A percentile compares a stretch with the other conserved stretches of the same genome.
Evolutionary conservation across 2,888 invertebrate species (phyloP).

Genomic region (Xanthia icteritia): DNA sequence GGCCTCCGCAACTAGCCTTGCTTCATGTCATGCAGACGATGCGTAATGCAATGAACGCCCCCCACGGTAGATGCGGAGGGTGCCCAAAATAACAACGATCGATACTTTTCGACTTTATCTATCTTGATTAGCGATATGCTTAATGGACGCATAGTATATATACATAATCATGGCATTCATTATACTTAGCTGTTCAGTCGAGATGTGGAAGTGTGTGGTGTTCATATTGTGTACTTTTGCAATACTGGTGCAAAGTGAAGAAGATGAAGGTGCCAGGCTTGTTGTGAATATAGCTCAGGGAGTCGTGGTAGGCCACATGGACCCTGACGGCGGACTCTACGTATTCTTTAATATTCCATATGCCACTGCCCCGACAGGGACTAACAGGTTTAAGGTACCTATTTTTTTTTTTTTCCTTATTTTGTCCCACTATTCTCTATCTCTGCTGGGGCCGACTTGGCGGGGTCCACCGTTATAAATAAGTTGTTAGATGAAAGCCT

Average conservation of each 20-base stretch:
- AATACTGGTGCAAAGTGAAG: constrained; percentile 30
- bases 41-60: not conserved
- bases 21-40: not conserved
- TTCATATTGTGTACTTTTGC: constrained; percentile 29
- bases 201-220: constrained; percentile 38
- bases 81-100: constrained; percentile 18
- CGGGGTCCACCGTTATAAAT: not conserved
- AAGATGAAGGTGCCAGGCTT: constrained; percentile 33
- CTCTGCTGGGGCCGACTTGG: not conserved
- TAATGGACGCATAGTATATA: constrained; percentile 33
- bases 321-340: constrained; percentile 66
- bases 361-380: constrained; percentile 77
- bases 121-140: constrained; percentile 35
- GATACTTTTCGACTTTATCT: constrained; percentile 35
- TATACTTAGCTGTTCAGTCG: constrained; percentile 1
- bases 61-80: not conserved
- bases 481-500: not conserved
- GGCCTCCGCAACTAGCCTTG: not conserved
- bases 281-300: constrained; percentile 72
- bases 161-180: not conserved
- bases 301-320: constrained; percentile 71
- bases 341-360: constrained; percentile 78
- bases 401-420: not conserved
- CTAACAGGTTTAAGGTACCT: constrained; percentile 71
- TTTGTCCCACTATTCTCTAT: not conserved